These are phyloP conservation scores for Lagodon rhomboides DNA, from an alignment of 2,797 vertebrate species.

Conservation along the genomic window DNA sequence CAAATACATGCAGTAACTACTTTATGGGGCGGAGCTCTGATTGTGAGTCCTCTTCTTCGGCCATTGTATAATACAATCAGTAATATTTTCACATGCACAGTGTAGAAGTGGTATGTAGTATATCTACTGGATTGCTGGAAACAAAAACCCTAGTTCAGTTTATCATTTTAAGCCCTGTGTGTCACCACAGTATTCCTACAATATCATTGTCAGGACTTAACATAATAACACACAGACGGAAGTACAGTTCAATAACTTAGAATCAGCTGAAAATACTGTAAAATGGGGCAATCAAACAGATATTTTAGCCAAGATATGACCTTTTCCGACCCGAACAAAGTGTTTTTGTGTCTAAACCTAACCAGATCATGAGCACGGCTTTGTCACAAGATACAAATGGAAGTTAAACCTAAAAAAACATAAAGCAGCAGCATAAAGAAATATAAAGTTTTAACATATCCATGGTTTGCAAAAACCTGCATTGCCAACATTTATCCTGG, in stretches of 20 bases:
- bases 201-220: neutral
- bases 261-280: neutral
- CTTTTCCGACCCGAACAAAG: too few relatives aligned
- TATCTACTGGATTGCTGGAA: neutral
- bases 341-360: too few relatives aligned
- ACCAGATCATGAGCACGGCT: too few relatives aligned
- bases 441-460: too few relatives aligned
- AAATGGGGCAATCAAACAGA: too few relatives aligned
- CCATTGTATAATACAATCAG: neutral
- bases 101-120: neutral
- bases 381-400: too few relatives aligned
- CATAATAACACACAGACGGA: neutral
- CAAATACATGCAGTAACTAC: constrained; percentile 20
- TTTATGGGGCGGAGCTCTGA: neutral
- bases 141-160: neutral
- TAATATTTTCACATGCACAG: neutral
- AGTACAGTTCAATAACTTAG: neutral
- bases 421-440: too few relatives aligned
- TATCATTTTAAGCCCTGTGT: neutral
- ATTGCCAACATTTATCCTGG: too few relatives aligned
- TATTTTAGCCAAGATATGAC: too few relatives aligned
- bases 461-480: too few relatives aligned
- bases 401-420: too few relatives aligned
- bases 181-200: too few relatives aligned
- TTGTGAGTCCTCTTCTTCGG: neutral